Conservation (phyloP, 35 echinoderm and acorn worm species). For the Anneissia japonica region DNA sequence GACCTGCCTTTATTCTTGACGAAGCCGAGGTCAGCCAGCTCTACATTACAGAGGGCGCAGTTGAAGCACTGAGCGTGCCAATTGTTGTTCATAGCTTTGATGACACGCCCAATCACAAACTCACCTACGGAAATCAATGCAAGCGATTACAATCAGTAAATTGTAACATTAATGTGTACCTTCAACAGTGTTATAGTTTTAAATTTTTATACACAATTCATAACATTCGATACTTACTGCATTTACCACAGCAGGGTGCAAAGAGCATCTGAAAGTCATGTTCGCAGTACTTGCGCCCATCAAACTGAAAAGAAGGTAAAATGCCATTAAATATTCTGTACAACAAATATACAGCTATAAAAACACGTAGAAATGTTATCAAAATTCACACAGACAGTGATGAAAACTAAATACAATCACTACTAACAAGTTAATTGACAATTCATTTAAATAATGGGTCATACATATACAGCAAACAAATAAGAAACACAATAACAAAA, state of each 20-base stretch:
- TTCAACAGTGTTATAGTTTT: too few species aligned
- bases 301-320: constrained; percentile 61
- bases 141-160: too few species aligned
- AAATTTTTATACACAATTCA: too few species aligned
- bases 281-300: constrained; percentile 98
- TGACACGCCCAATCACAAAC: constrained; percentile 98
- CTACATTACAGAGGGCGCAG: constrained; percentile 63
- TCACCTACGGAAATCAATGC: constrained; percentile 68
- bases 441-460: too few species aligned
- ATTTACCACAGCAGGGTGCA: constrained; percentile 97
- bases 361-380: neutral
- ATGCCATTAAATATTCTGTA: neutral
- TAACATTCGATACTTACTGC: constrained; percentile 90
- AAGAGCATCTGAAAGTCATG: constrained; percentile 98
- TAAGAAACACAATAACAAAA: too few species aligned
- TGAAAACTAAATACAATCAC: too few species aligned
- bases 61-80: constrained; percentile 93
- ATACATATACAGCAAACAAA: too few species aligned
- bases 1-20: constrained; percentile 96
- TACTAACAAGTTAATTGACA: too few species aligned
- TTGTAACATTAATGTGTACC: too few species aligned
- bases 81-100: constrained; percentile 98
- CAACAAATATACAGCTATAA: neutral
- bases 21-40: constrained; percentile 86
- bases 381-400: neutral